Evolutionary conservation across 2,888 invertebrate species (phyloP), one percentile per base, ranked within the genome.

Genomic region (Hydriomena furcata): DNA sequence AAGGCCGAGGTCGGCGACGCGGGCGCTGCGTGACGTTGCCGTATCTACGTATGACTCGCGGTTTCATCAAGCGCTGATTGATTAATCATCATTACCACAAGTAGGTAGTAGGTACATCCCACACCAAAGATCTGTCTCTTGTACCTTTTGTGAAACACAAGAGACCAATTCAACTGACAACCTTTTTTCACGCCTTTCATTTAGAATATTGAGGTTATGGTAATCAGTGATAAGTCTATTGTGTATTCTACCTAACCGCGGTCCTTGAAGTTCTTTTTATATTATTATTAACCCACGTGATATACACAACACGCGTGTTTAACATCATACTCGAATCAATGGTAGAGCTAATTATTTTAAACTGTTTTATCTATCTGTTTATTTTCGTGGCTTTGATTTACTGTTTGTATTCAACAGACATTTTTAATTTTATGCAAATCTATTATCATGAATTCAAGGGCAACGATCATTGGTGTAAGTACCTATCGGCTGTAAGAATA

Each of bases 1-100:
- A 77, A 74, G 76, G 78, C 73, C 83, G 76, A 83, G 84, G 82
- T 74, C 79, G 48, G 12, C 51, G 28, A 7, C 8, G 52, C 56
- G 47, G 58, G 55, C 62, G 58, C 55, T 56, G 58, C 62, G 55
- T 63, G 58, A 51, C 52, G 3, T 11, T 4, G 7, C 17, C 17
- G 17, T 17, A 17, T n/a, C n/a, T 51, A 51, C 53, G 24, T 46
- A 47, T 41, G 42, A 38, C 46, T 41, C 50, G 44, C 42, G 31
- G 46, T 31, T 54, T 52, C 40, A 51, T 46, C 46, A 45, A 44
- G 43, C 43, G 40, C 42, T 52, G 52, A 65, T 65, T 65, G 58
- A 66, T 64, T 61, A 61, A 63, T 61, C 55, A 61, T 60, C 58
- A 60, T 56, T 48, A 51, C 37, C 49, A 55, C 47, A 45, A n/a